A percentile compares a stretch with the other conserved stretches of the same genome.
Evolutionary conservation across 1,140 invertebrate species (phyloP).

Genomic region (Drosophila neocordata): DNA sequence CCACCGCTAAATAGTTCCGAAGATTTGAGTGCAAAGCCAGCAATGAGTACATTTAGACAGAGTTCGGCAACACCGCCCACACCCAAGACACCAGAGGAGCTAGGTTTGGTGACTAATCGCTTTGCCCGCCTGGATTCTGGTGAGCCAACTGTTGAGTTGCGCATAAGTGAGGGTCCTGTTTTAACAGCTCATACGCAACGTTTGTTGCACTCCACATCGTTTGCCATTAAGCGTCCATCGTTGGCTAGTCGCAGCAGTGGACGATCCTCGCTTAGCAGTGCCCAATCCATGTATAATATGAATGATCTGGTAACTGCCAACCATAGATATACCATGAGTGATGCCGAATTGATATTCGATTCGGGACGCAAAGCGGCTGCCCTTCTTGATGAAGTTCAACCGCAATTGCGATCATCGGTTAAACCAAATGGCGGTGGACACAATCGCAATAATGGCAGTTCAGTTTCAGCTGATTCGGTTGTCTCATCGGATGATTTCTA

Average conservation of each 20-base stretch:
- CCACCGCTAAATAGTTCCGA: conserved; percentile 58
- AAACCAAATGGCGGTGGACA: conserved; percentile 39
- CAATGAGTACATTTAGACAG: conserved; percentile 63
- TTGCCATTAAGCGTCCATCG: conserved; percentile 77
- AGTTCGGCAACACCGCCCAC: conserved; percentile 26
- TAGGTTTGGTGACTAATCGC: conserved; percentile 63
- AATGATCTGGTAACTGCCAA: conserved; percentile 53
- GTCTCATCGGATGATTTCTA: conserved; percentile 60
- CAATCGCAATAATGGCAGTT: conserved; percentile 36
- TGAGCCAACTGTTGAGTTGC: conserved; percentile 45
- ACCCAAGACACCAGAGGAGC: conserved; percentile 52
- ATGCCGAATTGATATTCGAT: conserved; percentile 67
- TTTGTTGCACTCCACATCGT: conserved; percentile 74
- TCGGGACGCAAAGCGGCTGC: conserved; percentile 66
- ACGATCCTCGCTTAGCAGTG: conserved; percentile 66
- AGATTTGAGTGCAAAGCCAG: conserved; percentile 36
- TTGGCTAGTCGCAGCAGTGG: conserved; percentile 67
- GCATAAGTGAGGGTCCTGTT: conserved; percentile 59
- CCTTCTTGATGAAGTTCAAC: conserved; percentile 71
- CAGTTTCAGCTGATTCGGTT: conserved; percentile 33
- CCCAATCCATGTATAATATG: conserved; percentile 76
- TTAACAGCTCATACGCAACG: conserved; percentile 60
- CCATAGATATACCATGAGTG: conserved; percentile 44
- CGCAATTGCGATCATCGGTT: conserved; percentile 59
- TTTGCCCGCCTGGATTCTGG: conserved; percentile 48